Evolutionary conservation across 2,888 invertebrate genomes (phyloP).

Genomic region (Agrochola lychnidis): DNA sequence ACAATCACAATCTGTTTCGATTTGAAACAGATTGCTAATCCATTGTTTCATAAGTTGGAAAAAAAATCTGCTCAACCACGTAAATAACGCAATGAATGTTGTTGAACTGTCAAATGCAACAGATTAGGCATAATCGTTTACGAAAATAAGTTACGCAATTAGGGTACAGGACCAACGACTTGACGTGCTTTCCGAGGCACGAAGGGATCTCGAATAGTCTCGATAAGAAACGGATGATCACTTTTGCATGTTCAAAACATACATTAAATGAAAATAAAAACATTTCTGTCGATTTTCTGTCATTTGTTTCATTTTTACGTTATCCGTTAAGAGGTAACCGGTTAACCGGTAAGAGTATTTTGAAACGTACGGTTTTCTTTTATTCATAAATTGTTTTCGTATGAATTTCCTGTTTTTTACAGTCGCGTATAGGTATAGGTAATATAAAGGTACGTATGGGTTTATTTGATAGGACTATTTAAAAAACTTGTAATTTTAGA

Average conservation of each 20-base stretch:
- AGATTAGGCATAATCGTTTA: no score
- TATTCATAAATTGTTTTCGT: background rate
- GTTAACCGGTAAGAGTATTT: conserved; percentile 1
- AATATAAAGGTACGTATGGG: background rate
- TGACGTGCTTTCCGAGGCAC: background rate
- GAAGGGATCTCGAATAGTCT: background rate
- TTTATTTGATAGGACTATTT: background rate
- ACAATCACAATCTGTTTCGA: no score
- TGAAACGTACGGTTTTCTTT: background rate
- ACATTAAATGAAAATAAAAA: background rate
- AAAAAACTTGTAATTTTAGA: no score
- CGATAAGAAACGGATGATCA: background rate
- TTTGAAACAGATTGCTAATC: no score
- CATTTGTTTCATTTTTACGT: conserved; percentile 8
- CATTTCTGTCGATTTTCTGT: conserved; percentile 13
- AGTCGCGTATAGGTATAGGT: background rate
- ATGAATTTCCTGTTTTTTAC: background rate
- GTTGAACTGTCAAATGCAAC: no score
- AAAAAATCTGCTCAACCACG: no score
- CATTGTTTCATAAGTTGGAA: no score
- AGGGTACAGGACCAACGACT: background rate
- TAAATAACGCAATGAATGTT: no score
- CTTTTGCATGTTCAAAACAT: background rate
- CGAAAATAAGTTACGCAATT: no score
- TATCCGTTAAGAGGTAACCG: conserved; percentile 12